These are phyloP conservation scores for rat (Rattus norvegicus) DNA, from an alignment of 2,113 vertebrate species.

Conservation along the genomic window GRCr8 NC_086019.1:172629001-172629500, in stretches of 20 bases:
- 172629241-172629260: neutral
- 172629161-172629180: neutral
- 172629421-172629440: neutral
- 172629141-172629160: neutral
- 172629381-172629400: fast-evolving
- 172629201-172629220: neutral
- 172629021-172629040: neutral
- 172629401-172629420: neutral
- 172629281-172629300: neutral
- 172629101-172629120: neutral
- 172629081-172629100: neutral
- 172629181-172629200: neutral
- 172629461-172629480: neutral
- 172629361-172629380: neutral
- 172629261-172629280: neutral
- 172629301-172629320: neutral
- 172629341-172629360: neutral
- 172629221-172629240: no score
- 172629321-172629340: neutral
- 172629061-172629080: neutral
- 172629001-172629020: neutral
- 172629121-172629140: neutral
- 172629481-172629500: neutral
- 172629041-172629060: no score
- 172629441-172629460: neutral